Conservation (phyloP, 2,888 invertebrate genomes). For the Pecten maximus region DNA sequence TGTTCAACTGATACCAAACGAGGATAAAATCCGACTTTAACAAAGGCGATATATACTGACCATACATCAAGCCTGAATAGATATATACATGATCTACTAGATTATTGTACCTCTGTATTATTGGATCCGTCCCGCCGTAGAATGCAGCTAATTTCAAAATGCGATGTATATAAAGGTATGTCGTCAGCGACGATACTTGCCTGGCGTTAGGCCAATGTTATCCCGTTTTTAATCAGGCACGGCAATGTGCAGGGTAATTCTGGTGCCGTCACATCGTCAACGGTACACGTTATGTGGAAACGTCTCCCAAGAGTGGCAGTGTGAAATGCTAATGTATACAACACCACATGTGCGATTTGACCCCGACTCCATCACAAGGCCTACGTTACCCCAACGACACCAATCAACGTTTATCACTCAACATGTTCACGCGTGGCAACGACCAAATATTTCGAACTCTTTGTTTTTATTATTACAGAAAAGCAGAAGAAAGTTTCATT, state of each 20-base stretch:
- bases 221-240: neutral
- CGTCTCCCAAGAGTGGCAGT: neutral
- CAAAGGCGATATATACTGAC: no score
- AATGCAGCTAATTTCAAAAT: neutral
- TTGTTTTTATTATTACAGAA: no score
- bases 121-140: neutral
- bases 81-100: no score
- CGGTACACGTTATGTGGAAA: neutral
- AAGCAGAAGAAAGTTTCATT: no score
- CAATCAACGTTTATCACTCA: no score
- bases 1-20: no score
- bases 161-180: neutral
- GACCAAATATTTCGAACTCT: no score
- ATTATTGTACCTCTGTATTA: neutral
- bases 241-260: neutral
- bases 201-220: neutral
- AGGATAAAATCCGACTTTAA: no score
- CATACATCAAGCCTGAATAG: no score
- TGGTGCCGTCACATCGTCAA: neutral
- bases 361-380: neutral
- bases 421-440: no score
- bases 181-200: neutral
- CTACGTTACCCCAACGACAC: neutral
- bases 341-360: constrained; percentile 2
- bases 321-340: neutral